Evolutionary conservation across 2,797 vertebrate species (phyloP).

Genomic region (Sparidentex hasta): DNA sequence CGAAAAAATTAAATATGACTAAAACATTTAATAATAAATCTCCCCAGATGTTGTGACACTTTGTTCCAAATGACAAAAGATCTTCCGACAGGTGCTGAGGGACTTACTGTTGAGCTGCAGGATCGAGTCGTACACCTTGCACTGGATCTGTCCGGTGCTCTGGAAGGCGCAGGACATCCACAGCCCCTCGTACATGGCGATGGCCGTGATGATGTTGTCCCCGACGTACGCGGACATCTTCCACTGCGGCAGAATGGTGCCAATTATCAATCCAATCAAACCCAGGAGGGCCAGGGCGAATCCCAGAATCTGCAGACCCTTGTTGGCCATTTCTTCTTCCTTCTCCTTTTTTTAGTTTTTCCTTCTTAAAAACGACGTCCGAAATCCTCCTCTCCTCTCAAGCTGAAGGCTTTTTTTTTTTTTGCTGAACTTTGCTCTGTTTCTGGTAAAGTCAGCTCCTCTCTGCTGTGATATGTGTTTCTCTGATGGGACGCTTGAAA

Average conservation of each 20-base stretch:
- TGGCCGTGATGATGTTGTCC: slow-evolving; percentile 92
- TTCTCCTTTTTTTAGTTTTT: slow-evolving; percentile 8
- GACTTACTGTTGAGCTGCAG: slow-evolving; percentile 89
- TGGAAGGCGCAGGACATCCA: slow-evolving; percentile 94
- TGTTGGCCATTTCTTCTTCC: slow-evolving; percentile 87
- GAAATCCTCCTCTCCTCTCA: slow-evolving; percentile 10
- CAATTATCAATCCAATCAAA: slow-evolving; percentile 86
- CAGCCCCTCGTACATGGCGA: slow-evolving; percentile 91
- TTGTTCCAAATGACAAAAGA: neutral
- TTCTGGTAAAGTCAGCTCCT: neutral
- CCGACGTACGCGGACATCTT: slow-evolving; percentile 91
- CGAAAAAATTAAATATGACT: no score
- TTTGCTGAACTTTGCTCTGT: neutral
- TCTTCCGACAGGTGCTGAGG: neutral
- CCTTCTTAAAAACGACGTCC: slow-evolving; percentile 41
- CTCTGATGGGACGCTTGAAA: neutral
- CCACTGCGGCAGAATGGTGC: slow-evolving; percentile 93
- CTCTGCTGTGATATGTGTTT: neutral
- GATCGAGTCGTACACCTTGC: slow-evolving; percentile 92
- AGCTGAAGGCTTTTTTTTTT: neutral
- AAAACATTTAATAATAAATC: no score
- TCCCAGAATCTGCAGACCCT: slow-evolving; percentile 90
- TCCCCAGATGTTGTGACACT: no score
- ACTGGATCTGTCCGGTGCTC: slow-evolving; percentile 92
- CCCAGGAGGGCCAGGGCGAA: slow-evolving; percentile 88